Evolutionary conservation across 2,113 vertebrate genomes (phyloP).

Genomic region (Brienomyrus longianalis): DNA sequence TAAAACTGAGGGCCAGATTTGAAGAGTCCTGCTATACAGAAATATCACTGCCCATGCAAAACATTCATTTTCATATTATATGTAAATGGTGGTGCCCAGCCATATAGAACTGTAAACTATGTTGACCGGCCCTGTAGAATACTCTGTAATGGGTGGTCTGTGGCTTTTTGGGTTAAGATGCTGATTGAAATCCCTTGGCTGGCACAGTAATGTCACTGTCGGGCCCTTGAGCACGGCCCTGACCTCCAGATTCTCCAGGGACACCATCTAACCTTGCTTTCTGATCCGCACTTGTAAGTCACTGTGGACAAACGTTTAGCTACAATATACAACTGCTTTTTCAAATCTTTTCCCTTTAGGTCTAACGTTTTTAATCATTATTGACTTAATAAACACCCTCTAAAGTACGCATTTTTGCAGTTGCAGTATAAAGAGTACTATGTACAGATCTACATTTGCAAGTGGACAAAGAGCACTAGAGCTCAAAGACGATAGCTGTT

Average conservation of each 20-base stretch:
- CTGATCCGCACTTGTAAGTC: neutral
- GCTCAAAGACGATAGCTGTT: neutral
- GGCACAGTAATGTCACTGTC: neutral
- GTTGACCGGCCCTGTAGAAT: neutral
- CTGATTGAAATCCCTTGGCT: neutral
- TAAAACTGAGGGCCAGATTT: neutral
- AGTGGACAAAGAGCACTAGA: neutral
- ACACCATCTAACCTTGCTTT: neutral
- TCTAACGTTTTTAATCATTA: neutral
- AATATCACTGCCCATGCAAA: neutral
- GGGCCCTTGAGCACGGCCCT: neutral
- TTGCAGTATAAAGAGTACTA: neutral
- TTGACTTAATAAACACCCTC: neutral
- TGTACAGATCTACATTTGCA: neutral
- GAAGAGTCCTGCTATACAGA: neutral
- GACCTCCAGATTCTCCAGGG: neutral
- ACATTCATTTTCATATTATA: neutral
- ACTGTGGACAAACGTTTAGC: conserved; percentile 28
- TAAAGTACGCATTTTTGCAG: neutral
- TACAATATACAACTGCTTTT: neutral
- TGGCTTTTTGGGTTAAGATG: neutral
- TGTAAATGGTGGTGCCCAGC: too few species aligned
- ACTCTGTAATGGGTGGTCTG: neutral
- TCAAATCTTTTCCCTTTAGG: neutral
- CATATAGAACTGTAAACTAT: neutral